These are phyloP conservation scores for Tor tambroides DNA, from an alignment of 2,113 vertebrate genomes.

Conservation along the genomic window DNA sequence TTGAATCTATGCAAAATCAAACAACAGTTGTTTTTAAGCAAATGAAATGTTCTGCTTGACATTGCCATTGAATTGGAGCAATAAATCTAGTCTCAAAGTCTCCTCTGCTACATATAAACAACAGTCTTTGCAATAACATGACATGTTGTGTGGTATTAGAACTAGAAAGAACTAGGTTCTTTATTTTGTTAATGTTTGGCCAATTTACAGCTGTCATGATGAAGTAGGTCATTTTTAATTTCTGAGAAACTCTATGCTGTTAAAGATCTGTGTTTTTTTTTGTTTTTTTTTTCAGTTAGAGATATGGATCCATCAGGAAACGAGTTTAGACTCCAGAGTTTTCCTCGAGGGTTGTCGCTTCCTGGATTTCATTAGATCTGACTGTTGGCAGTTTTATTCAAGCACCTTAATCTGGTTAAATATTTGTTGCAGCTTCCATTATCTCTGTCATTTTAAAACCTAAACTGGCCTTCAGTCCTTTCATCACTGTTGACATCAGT, in stretches of 20 bases:
- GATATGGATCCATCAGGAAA: constrained; percentile 20
- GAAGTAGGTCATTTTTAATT: neutral
- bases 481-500: neutral
- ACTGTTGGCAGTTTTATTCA: neutral
- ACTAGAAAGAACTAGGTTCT: neutral
- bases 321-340: constrained; percentile 32
- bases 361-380: constrained; percentile 34
- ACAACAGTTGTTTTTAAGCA: neutral
- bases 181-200: neutral
- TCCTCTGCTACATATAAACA: neutral
- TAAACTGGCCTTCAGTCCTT: neutral
- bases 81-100: constrained; percentile 5
- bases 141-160: constrained; percentile 2
- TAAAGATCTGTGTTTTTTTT: neutral
- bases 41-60: neutral
- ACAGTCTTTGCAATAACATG: neutral
- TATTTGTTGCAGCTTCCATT: neutral
- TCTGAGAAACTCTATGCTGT: neutral
- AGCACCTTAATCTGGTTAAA: constrained; percentile 33
- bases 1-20: neutral
- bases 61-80: neutral
- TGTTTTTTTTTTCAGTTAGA: neutral
- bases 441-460: neutral
- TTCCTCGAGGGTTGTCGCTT: constrained; percentile 38
- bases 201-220: neutral